Evolutionary conservation across 2,797 vertebrate species (phyloP).

Genomic region (Avahi laniger): DNA sequence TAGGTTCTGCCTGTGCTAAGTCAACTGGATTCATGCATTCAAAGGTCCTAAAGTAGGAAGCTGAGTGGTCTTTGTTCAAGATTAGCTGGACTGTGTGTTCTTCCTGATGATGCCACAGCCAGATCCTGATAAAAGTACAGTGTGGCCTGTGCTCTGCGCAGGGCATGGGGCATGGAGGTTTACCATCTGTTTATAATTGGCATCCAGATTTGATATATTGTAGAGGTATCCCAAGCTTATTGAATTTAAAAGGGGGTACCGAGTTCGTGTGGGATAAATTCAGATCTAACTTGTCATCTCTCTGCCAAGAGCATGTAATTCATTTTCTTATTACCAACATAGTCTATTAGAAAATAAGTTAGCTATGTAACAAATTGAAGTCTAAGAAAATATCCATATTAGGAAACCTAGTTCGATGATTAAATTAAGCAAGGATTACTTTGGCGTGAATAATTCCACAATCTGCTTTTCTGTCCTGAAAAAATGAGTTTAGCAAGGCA

Average conservation of each 20-base stretch:
- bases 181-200: conserved; percentile 66
- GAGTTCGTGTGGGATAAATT: conserved; percentile 73
- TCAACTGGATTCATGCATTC: neutral
- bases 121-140: neutral
- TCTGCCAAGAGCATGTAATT: conserved; percentile 74
- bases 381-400: conserved; percentile 79
- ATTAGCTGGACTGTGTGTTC: neutral
- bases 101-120: neutral
- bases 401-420: conserved; percentile 76
- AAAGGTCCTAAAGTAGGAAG: conserved; percentile 48
- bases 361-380: conserved; percentile 78
- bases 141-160: neutral
- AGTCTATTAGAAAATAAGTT: conserved; percentile 80
- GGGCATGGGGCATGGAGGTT: neutral
- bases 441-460: conserved; percentile 81
- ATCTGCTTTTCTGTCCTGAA: conserved; percentile 78
- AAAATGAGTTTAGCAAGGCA: conserved; percentile 74
- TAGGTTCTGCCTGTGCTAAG: neutral
- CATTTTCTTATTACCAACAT: conserved; percentile 77
- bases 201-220: conserved; percentile 65
- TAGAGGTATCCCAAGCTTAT: conserved; percentile 65
- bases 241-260: conserved; percentile 73
- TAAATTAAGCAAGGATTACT: conserved; percentile 80
- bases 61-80: neutral
- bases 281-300: conserved; percentile 74